A percentile compares a stretch with the other conserved stretches of the same genome.
phyloP scores from a whole-genome alignment of 1,140 invertebrate genomes.

The Aphaenogaster rudis region DNA sequence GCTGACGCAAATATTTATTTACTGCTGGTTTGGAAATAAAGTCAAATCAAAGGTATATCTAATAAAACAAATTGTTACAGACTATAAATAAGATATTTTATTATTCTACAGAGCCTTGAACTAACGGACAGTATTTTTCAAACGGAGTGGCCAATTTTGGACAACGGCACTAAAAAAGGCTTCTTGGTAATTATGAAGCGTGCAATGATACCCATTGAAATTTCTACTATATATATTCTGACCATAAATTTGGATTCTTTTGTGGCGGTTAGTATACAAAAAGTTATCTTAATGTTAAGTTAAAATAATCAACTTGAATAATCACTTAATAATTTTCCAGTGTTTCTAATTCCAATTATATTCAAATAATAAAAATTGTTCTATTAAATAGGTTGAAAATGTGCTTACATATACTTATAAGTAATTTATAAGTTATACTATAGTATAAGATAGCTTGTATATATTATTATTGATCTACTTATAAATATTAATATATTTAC shows the following conservation, averaged over 20 bases:
- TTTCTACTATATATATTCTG: conserved; percentile 28
- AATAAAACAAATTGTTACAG: not conserved
- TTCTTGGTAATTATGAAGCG: conserved; percentile 59
- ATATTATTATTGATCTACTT: too few species aligned
- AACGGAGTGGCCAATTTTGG: conserved; percentile 30
- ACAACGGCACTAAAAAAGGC: not conserved
- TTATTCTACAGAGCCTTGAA: conserved; percentile 34
- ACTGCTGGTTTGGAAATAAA: conserved; percentile 88
- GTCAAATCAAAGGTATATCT: conserved; percentile 77
- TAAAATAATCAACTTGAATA: not conserved
- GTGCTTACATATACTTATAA: not conserved
- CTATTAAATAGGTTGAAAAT: not conserved
- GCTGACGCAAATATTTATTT: conserved; percentile 84
- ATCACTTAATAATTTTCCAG: not conserved
- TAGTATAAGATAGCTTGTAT: too few species aligned
- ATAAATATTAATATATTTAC: too few species aligned
- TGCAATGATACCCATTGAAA: conserved; percentile 44
- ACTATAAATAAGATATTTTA: not conserved
- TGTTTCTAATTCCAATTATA: not conserved
- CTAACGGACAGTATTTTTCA: conserved; percentile 24
- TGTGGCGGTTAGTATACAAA: conserved; percentile 46
- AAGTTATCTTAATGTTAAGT: not conserved
- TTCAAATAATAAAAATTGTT: too few species aligned
- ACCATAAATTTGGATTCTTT: conserved; percentile 53
- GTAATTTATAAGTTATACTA: not conserved